These are phyloP conservation scores for Sphyrna mokarran DNA, from an alignment of 2,113 vertebrate species.

Conservation along the genomic window DNA sequence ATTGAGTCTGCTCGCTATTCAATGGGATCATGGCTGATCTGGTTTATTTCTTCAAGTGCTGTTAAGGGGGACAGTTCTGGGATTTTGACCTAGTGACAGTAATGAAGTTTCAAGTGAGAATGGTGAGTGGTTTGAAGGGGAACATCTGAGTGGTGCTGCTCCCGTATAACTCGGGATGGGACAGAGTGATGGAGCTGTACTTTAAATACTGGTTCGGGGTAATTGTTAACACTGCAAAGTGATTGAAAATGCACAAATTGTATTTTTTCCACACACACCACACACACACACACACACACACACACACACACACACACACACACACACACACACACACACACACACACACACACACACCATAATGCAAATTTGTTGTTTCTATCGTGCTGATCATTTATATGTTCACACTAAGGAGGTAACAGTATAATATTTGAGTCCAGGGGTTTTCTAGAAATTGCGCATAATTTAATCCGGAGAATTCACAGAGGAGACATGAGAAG, in stretches of 20 bases:
- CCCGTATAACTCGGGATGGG: background rate
- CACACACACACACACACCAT: background rate
- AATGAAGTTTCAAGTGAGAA: no score
- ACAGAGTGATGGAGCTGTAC: background rate
- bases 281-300: no score
- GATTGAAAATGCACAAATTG: background rate
- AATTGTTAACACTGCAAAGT: background rate
- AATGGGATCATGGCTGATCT: no score
- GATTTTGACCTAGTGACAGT: no score
- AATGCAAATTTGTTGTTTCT: background rate
- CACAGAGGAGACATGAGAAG: slow-evolving; percentile 25
- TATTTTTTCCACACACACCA: background rate
- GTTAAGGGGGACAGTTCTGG: no score
- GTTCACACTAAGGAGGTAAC: slow-evolving; percentile 17
- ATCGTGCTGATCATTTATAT: background rate
- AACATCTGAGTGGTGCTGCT: no score
- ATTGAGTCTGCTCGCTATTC: no score
- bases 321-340: background rate
- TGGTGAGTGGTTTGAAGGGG: no score
- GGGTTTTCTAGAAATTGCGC: background rate
- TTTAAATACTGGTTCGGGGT: background rate
- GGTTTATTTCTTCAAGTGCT: no score
- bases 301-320: no score
- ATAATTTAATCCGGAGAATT: slow-evolving; percentile 29
- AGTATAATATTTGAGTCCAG: slow-evolving; percentile 8